Evolutionary conservation across 1,140 invertebrate genomes (phyloP).

Genomic region (Triops cancriformis): DNA sequence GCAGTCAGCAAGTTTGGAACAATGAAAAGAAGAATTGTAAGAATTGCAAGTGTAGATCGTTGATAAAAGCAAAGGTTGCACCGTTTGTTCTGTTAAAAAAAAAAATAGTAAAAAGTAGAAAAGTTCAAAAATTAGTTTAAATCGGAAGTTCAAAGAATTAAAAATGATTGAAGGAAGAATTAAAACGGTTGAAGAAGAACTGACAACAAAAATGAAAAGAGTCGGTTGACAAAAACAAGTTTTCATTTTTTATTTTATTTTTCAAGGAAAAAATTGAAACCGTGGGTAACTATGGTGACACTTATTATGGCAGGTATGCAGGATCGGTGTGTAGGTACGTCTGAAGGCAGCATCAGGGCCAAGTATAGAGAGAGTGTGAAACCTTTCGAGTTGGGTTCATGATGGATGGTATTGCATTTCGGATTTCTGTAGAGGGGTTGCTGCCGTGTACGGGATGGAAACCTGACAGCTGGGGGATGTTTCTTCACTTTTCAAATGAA

Average conservation of each 20-base stretch:
- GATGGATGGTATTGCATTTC: not conserved
- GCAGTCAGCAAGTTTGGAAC: no score
- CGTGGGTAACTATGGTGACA: conserved; percentile 10
- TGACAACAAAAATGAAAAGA: no score
- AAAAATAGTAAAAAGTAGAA: no score
- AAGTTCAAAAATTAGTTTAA: no score
- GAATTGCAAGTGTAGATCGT: no score
- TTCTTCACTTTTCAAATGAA: not conserved
- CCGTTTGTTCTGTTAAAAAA: no score
- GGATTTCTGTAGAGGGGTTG: not conserved
- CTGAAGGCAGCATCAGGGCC: not conserved
- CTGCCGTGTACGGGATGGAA: not conserved
- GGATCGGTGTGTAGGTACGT: not conserved
- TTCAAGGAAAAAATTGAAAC: not conserved
- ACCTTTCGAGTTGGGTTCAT: not conserved
- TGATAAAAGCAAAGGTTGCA: no score
- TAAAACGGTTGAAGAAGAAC: no score
- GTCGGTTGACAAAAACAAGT: not conserved
- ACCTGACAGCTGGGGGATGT: conserved; percentile 8
- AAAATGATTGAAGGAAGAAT: no score
- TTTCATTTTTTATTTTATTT: not conserved
- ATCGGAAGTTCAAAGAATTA: no score
- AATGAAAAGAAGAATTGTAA: no score
- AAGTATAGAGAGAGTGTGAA: not conserved
- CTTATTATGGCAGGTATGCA: not conserved